Conservation (phyloP, 2,797 vertebrate species). For the Pogonophryne albipinna region DNA sequence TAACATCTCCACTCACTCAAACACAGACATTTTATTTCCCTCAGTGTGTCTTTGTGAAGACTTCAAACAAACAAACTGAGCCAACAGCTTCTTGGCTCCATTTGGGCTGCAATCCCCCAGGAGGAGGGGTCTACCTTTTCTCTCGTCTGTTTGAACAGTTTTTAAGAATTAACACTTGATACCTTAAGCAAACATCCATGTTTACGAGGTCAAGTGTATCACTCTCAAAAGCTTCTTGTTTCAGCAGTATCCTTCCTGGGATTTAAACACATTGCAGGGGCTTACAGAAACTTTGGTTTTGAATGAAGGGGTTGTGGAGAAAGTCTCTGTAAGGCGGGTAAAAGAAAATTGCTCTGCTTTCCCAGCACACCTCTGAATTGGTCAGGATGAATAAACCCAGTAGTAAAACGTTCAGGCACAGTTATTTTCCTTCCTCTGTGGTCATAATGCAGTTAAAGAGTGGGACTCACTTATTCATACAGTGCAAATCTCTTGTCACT, state of each 20-base stretch:
- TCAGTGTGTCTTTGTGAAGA: constrained; percentile 65
- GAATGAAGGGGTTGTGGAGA: constrained; percentile 48
- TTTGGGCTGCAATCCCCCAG: constrained; percentile 84
- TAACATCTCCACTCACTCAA: constrained; percentile 52
- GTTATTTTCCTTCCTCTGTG: constrained; percentile 82
- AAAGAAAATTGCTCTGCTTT: constrained; percentile 23
- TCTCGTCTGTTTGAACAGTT: constrained; percentile 49
- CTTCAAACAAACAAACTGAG: constrained; percentile 91
- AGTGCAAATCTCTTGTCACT: constrained; percentile 87
- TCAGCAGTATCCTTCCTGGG: constrained; percentile 45
- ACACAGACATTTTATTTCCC: constrained; percentile 30
- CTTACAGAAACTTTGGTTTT: constrained; percentile 64
- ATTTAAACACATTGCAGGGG: constrained; percentile 40
- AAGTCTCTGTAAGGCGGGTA: constrained; percentile 32
- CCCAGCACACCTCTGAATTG: constrained; percentile 40
- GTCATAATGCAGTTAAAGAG: constrained; percentile 76
- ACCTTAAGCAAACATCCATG: constrained; percentile 90
- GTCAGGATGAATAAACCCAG: constrained; percentile 33
- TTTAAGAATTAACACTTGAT: constrained; percentile 81
- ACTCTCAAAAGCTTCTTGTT: constrained; percentile 84
- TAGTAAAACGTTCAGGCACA: constrained; percentile 79
- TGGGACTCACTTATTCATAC: constrained; percentile 83
- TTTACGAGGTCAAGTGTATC: constrained; percentile 91
- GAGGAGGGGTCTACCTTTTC: constrained; percentile 66
- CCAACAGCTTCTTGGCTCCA: constrained; percentile 81